Evolutionary conservation across 2,113 vertebrate species (phyloP).

Genomic region (Leucosticte australis): DNA sequence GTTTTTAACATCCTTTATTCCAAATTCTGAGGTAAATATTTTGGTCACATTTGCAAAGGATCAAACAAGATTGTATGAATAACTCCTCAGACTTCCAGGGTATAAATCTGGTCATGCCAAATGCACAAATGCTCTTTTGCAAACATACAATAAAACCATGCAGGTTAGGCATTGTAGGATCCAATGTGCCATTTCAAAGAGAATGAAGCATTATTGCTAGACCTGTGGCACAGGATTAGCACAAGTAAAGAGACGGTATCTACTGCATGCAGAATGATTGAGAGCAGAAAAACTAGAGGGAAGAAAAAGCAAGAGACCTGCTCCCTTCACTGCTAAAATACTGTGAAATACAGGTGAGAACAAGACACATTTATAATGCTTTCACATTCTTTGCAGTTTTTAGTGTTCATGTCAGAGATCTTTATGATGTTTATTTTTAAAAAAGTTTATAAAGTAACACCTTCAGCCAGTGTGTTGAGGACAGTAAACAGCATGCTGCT

Average conservation of each 20-base stretch:
- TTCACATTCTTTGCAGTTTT: background rate
- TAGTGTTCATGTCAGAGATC: background rate
- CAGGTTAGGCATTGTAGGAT: background rate
- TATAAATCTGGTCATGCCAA: background rate
- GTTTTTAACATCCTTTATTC: background rate
- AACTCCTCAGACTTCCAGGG: background rate
- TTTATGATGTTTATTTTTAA: background rate
- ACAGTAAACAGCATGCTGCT: constrained; percentile 9
- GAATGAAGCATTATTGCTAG: background rate
- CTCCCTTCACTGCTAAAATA: background rate
- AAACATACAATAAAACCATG: background rate
- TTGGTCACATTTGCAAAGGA: background rate
- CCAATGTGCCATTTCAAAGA: background rate
- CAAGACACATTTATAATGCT: rapidly evolving
- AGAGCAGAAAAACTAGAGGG: background rate
- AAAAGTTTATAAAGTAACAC: background rate
- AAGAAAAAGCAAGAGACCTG: background rate
- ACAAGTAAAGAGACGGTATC: background rate
- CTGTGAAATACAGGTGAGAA: background rate
- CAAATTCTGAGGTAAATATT: background rate
- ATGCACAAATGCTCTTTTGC: background rate
- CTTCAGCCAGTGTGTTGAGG: constrained; percentile 7
- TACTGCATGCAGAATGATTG: background rate
- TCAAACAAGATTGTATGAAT: background rate
- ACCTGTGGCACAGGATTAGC: background rate